Conservation (phyloP, 2,113 vertebrate genomes). For the Carlito syrichta region DNA sequence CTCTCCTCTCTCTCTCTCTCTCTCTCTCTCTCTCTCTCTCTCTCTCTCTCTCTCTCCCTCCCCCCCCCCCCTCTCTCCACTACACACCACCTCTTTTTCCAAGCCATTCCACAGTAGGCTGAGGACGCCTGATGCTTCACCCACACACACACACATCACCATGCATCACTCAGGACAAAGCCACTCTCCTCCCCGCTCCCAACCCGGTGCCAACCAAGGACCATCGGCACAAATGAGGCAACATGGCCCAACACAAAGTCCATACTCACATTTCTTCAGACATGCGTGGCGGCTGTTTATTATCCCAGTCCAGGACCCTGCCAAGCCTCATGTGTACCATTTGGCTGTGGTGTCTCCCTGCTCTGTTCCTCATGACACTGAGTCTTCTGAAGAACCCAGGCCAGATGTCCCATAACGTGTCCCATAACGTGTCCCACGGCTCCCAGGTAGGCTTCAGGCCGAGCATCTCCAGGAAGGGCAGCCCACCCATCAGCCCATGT, state of each 20-base stretch:
- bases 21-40: background rate
- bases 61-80: no score
- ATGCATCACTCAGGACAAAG: background rate
- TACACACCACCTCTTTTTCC: background rate
- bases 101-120: background rate
- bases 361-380: background rate
- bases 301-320: fast-evolving
- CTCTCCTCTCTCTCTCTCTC: no score
- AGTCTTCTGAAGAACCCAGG: background rate
- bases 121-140: background rate
- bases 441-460: background rate
- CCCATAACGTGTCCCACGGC: fast-evolving
- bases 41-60: background rate
- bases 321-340: fast-evolving
- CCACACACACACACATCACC: background rate
- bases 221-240: fast-evolving
- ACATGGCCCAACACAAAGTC: background rate
- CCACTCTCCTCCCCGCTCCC: fast-evolving
- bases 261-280: fast-evolving
- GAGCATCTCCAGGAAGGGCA: background rate
- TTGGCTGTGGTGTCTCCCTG: fast-evolving
- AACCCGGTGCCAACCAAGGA: fast-evolving
- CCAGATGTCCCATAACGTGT: background rate
- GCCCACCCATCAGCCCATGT: fast-evolving
- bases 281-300: background rate